Conservation (phyloP, 1,140 invertebrate genomes). For the Cydia strobilella region DNA sequence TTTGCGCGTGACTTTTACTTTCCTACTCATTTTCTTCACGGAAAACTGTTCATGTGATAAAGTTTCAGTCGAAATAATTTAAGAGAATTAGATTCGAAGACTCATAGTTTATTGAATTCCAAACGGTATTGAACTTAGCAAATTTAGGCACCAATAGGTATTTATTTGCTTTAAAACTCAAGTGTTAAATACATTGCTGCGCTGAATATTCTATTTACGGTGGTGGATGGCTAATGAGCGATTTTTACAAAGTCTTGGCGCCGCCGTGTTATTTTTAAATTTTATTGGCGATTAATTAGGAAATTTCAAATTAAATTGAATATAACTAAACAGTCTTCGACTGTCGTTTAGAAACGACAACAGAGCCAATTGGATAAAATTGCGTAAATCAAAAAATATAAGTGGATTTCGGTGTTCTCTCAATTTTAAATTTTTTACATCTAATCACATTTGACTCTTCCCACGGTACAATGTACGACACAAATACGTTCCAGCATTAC, state of each 20-base stretch:
- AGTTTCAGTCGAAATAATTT: no score
- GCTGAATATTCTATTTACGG: neutral
- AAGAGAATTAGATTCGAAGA: no score
- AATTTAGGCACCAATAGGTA: no score
- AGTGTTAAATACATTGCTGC: neutral
- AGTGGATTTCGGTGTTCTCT: neutral
- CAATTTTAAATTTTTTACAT: no score
- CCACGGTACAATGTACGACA: neutral
- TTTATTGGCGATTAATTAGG: neutral
- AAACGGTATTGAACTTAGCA: no score
- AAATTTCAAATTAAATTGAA: neutral
- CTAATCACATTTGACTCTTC: neutral
- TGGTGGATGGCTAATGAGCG: neutral
- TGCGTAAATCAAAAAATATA: neutral
- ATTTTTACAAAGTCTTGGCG: slow-evolving; percentile 15
- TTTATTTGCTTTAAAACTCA: no score
- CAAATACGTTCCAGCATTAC: neutral
- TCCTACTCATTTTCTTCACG: no score
- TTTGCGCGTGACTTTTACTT: no score
- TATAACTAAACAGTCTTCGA: no score
- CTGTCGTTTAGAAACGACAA: neutral
- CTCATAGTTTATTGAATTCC: no score
- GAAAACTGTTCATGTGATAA: no score
- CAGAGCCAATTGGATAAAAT: neutral
- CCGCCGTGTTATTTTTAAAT: slow-evolving; percentile 16